A percentile compares a stretch with the other conserved stretches of the same genome.
These are phyloP conservation scores for Tapirus terrestris DNA, from an alignment of 2,113 vertebrate genomes.

Conservation along the genomic window DNA sequence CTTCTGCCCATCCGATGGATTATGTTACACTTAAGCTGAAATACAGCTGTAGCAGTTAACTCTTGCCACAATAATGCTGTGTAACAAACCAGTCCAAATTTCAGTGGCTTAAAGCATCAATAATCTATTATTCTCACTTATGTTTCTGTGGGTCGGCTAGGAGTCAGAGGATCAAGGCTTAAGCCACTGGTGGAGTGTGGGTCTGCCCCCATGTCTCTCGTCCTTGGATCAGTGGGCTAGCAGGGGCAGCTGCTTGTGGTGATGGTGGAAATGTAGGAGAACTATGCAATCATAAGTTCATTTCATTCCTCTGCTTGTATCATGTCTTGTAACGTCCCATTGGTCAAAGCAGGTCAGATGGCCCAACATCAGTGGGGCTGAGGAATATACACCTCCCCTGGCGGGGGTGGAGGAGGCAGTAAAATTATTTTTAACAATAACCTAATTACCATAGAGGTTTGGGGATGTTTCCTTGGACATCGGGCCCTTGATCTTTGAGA, in stretches of 20 bases:
- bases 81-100: slow-evolving; percentile 33
- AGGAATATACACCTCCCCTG: not conserved
- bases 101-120: not conserved
- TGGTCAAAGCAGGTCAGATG: not conserved
- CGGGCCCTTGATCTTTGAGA: not conserved
- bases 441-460: not conserved
- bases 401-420: not conserved
- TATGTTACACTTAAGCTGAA: not conserved
- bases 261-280: not conserved
- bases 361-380: not conserved
- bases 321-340: not conserved
- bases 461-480: not conserved
- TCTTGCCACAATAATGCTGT: not conserved
- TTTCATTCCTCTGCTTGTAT: not conserved
- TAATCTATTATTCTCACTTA: not conserved
- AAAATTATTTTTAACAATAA: not conserved
- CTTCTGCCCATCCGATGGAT: not conserved
- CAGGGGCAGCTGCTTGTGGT: not conserved
- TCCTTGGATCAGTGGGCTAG: not conserved
- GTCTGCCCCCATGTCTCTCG: not conserved
- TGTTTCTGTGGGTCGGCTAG: not conserved
- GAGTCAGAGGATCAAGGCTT: not conserved
- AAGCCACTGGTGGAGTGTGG: not conserved
- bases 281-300: not conserved
- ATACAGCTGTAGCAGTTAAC: not conserved